Base-by-base conservation (phyloP, 1,140 invertebrate species). In the Drosophila paulistorum region DNA sequence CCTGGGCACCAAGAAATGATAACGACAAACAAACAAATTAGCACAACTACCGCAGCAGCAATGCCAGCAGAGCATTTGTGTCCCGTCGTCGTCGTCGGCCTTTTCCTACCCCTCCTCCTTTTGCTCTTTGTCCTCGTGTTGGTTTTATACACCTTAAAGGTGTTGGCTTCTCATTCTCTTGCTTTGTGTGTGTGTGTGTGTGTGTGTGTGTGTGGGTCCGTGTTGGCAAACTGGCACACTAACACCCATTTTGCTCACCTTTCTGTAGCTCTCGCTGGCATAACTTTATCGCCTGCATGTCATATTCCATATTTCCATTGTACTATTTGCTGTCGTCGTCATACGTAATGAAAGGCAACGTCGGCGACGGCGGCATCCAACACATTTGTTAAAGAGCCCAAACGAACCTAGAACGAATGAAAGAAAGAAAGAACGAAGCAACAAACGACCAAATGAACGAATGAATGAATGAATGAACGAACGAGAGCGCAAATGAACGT, bases 271-370 rank as follows among this genome's bases (percentile, higher is more conserved):
- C 45, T 74, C 42, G 79, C 63, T 65, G 77, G 80, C 84, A 87
- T 87, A 87, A 87, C 86, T 87, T 87, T 87, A 87, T 87, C 83
- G 84, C 84, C 84, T 78, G 78, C 84, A 87, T 87, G 84, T 87
- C 84, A 87, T 89, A 87, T 89, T 87, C 83, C 69, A 87, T 87
- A 76, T 76, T 51, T 76, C 74, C 74, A 76, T 76, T 87, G 84
- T 87, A 89, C 84, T 87, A 89, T 80, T 87, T 83, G 80, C 80
- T 87, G 84, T 87, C 84, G 80, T 77, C 89, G 84, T 87, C 84
- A 89, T 80, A 89, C 76, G 80, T 87, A 84, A 83, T 87, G 80
- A 83, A 87, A 87, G 82, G 79, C 79, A 71, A 74, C 80, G 66
- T 17, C 80, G 66, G 45, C 30, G 30, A 30, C 80, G 66, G 45